A percentile compares a stretch with the other conserved stretches of the same genome.
These are phyloP conservation scores for Synanthedon formicaeformis DNA, from an alignment of 2,888 invertebrate genomes.

Conservation along the genomic window DNA sequence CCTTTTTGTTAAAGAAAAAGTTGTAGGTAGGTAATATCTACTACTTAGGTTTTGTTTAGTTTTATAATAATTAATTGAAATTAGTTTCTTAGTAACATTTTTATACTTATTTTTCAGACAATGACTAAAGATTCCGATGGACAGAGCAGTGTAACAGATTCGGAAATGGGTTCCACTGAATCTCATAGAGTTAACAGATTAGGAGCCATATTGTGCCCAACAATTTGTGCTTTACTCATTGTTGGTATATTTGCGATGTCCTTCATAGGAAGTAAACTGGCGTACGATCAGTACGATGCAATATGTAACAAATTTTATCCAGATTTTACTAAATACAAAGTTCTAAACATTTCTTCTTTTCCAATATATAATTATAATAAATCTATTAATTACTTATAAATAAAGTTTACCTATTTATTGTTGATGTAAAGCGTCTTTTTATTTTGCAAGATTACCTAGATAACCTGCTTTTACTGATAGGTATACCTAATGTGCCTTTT, in stretches of 20 bases:
- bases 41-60: too few species aligned
- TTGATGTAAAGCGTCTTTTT: too few species aligned
- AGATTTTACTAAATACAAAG: slow-evolving; percentile 22
- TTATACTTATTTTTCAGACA: not conserved
- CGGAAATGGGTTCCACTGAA: slow-evolving; percentile 33
- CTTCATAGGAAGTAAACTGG: slow-evolving; percentile 39
- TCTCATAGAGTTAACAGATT: slow-evolving; percentile 28
- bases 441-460: too few species aligned
- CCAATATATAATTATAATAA: too few species aligned
- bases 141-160: slow-evolving; percentile 30
- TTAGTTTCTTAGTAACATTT: too few species aligned
- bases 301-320: slow-evolving; percentile 25
- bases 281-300: slow-evolving; percentile 44
- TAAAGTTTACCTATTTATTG: too few species aligned
- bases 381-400: too few species aligned
- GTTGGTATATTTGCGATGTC: slow-evolving; percentile 34
- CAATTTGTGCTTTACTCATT: slow-evolving; percentile 42
- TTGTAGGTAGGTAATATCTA: too few species aligned
- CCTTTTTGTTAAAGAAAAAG: too few species aligned
- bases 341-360: not conserved
- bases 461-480: too few species aligned
- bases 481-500: too few species aligned
- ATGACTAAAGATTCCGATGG: slow-evolving; percentile 35
- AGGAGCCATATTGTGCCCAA: slow-evolving; percentile 46
- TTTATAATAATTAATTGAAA: too few species aligned